A percentile compares a stretch with the other conserved stretches of the same genome.
Evolutionary conservation across 2,888 invertebrate genomes (phyloP).

Genomic region (Glaucopsyche alexis): DNA sequence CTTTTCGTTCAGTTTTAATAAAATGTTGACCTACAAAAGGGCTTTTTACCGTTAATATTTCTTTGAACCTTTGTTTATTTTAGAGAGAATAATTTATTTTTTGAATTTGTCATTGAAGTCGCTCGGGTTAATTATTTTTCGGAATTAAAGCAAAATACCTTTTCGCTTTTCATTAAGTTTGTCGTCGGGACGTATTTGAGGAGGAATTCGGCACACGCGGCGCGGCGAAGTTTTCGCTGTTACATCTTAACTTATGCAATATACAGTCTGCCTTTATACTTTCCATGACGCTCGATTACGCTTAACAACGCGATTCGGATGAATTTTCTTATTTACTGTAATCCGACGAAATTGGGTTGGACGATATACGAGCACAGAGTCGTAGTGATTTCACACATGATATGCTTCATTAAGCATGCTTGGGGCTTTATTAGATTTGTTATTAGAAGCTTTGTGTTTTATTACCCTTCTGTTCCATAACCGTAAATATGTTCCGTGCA

Average conservation of each 20-base stretch:
- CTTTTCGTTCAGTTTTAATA: constrained; percentile 39
- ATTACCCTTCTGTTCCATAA: constrained; percentile 34
- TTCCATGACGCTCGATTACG: constrained; percentile 77
- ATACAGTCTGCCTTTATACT: constrained; percentile 77
- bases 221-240: constrained; percentile 75
- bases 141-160: constrained; percentile 22
- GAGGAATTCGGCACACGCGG: constrained; percentile 72
- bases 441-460: constrained; percentile 44
- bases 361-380: constrained; percentile 58
- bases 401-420: constrained; percentile 61
- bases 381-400: constrained; percentile 64
- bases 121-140: constrained; percentile 24
- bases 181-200: constrained; percentile 59
- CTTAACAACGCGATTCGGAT: constrained; percentile 73
- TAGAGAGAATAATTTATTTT: constrained; percentile 18
- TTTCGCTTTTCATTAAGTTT: constrained; percentile 42
- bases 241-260: constrained; percentile 78
- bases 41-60: constrained; percentile 32
- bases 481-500: neutral
- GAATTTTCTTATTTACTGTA: constrained; percentile 77
- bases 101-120: constrained; percentile 18
- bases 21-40: constrained; percentile 40
- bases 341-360: constrained; percentile 63
- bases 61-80: constrained; percentile 16
- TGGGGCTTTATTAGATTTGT: constrained; percentile 45